Evolutionary conservation across 2,888 invertebrate genomes (phyloP).

Genomic region (Zonitis immaculata): DNA sequence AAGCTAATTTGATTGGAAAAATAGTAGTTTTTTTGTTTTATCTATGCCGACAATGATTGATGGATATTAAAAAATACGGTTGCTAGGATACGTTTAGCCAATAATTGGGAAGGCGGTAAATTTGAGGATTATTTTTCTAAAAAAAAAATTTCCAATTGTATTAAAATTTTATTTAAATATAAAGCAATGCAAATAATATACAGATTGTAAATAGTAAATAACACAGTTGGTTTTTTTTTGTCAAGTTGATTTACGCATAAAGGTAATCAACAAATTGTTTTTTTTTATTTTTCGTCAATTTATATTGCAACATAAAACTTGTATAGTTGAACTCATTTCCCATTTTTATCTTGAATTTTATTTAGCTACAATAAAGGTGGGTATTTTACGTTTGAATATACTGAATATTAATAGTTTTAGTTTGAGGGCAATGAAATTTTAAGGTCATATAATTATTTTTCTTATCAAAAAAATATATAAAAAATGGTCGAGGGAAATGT

Average conservation of each 20-base stretch:
- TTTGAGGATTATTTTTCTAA: neutral
- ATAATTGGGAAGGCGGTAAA: neutral
- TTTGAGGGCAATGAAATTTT: neutral
- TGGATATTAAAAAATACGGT: neutral
- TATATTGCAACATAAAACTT: neutral
- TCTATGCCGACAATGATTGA: neutral
- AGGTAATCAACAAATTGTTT: too few species aligned
- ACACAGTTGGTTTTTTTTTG: neutral
- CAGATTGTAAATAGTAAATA: neutral
- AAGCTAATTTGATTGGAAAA: neutral
- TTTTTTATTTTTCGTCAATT: too few species aligned
- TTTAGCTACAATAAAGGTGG: neutral
- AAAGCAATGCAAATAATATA: too few species aligned
- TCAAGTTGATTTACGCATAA: too few species aligned
- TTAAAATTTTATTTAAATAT: too few species aligned
- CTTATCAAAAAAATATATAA: neutral
- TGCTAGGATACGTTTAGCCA: neutral
- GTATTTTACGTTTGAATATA: neutral
- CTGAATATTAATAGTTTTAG: neutral
- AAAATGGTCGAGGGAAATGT: neutral
- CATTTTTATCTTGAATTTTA: neutral
- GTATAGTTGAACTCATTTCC: neutral
- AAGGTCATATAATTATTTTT: neutral
- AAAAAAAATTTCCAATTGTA: too few species aligned
- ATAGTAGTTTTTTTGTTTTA: neutral